phyloP scores from a whole-genome alignment of 92 coral and sea anemone species.

The Parazoanthus swiftii region DNA sequence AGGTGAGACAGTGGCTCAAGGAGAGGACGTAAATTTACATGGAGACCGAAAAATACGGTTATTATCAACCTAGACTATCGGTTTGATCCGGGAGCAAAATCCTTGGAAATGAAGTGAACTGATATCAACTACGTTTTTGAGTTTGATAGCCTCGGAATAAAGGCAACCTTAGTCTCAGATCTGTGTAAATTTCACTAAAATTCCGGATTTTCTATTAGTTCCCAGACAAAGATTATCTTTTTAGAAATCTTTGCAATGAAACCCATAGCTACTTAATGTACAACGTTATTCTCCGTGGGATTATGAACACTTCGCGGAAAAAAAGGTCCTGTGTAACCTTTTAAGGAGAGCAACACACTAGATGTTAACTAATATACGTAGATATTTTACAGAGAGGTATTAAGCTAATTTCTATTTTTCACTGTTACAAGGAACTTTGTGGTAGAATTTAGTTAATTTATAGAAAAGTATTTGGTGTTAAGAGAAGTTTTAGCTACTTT shows the following conservation, averaged over 20 bases:
- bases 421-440: too few species aligned
- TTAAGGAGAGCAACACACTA: neutral
- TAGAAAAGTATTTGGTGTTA: neutral
- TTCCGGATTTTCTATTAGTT: neutral
- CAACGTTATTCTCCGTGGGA: neutral
- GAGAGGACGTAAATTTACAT: neutral
- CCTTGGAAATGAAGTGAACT: neutral
- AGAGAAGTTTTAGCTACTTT: neutral
- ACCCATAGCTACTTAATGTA: neutral
- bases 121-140: neutral
- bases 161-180: neutral
- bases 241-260: neutral
- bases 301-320: neutral
- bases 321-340: too few species aligned
- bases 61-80: neutral
- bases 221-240: neutral
- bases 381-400: neutral
- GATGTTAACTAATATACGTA: too few species aligned
- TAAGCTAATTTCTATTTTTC: neutral
- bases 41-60: neutral
- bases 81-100: neutral
- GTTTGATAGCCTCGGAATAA: neutral
- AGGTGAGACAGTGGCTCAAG: conserved; percentile 71
- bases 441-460: too few species aligned
- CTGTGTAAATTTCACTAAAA: neutral